These are phyloP conservation scores for Cryptomyrus ogoouensis DNA, from an alignment of 2,113 vertebrate genomes.

Conservation along the genomic window DNA sequence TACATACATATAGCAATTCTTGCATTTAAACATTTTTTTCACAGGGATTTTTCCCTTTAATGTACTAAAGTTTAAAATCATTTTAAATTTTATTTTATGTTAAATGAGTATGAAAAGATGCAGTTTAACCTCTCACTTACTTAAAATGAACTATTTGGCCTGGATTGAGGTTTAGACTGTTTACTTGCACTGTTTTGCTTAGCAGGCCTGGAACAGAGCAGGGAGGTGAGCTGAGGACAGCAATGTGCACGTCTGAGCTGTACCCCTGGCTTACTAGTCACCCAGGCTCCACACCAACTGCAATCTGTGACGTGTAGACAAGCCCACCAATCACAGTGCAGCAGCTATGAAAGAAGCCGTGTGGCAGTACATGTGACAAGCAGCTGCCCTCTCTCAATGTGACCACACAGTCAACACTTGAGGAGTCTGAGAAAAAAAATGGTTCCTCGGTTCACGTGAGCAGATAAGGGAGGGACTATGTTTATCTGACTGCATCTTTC, in stretches of 20 bases:
- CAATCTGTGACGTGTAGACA: neutral
- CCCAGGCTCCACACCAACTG: neutral
- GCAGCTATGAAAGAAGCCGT: neutral
- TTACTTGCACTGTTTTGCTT: slow-evolving; percentile 1
- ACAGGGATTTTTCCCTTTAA: neutral
- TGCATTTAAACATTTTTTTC: neutral
- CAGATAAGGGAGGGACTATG: neutral
- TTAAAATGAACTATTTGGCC: neutral
- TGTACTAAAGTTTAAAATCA: neutral
- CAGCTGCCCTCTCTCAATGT: neutral
- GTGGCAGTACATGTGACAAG: slow-evolving; percentile 30
- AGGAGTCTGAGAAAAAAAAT: slow-evolving; percentile 1
- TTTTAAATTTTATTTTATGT: neutral
- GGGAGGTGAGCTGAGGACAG: neutral
- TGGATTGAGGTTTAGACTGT: neutral
- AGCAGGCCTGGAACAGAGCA: neutral
- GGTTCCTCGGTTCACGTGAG: neutral
- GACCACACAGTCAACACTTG: neutral
- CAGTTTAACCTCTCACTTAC: neutral
- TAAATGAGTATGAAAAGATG: neutral
- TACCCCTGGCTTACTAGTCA: neutral
- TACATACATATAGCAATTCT: neutral
- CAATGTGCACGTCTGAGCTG: neutral
- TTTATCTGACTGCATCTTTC: neutral
- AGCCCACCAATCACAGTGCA: slow-evolving; percentile 19